Evolutionary conservation across 2,797 vertebrate species (phyloP).

Genomic region (Squalus acanthias): DNA sequence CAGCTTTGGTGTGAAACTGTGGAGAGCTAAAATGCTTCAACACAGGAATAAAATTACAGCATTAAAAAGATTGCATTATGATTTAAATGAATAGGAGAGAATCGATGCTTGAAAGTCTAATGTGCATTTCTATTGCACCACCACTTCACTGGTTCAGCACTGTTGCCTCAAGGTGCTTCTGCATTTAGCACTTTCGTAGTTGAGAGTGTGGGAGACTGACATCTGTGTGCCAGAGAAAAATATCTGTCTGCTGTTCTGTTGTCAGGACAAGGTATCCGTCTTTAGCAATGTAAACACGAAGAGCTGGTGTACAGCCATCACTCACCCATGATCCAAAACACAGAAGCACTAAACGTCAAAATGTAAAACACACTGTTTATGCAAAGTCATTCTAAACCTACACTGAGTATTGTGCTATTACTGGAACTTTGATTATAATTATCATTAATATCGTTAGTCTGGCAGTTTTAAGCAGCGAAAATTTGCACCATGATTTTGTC

Average conservation of each 20-base stretch:
- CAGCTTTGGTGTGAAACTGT: not conserved
- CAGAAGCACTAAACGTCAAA: not conserved
- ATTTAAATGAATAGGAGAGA: not conserved
- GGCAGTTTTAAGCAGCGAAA: not conserved
- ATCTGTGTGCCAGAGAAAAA: not conserved
- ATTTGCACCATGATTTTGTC: not conserved
- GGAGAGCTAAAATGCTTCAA: not conserved
- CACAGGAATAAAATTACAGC: not conserved
- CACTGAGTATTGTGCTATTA: not conserved
- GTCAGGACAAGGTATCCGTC: not conserved
- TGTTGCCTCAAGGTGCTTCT: not conserved
- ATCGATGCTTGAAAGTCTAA: not conserved
- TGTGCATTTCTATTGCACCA: not conserved
- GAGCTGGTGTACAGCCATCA: not conserved
- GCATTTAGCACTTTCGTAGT: not conserved
- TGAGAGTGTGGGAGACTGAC: not conserved
- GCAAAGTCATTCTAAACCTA: not conserved
- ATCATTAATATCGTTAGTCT: not conserved
- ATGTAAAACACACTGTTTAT: not conserved
- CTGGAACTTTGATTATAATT: not conserved
- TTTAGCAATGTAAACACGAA: not conserved
- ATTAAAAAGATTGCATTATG: not conserved
- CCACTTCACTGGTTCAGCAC: not conserved
- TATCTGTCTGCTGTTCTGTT: not conserved
- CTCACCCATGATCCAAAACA: not conserved